Percentiles rank a stretch among this genome's conserved stretches.
These are phyloP conservation scores for Perizoma affinitatum DNA, from an alignment of 2,888 invertebrate genomes.

Conservation along the genomic window DNA sequence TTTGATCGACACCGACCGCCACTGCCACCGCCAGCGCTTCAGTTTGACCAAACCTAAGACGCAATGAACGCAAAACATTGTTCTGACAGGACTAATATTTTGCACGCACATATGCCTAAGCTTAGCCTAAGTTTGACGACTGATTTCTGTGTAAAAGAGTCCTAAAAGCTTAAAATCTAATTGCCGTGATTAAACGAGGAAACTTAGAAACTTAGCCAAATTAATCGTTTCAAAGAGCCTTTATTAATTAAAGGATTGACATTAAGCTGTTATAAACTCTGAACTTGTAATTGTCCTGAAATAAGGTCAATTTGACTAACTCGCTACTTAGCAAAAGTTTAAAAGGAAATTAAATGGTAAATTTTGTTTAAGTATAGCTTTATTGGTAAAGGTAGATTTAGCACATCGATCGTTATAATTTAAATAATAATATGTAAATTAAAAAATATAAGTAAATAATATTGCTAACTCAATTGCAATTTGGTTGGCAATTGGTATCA, in stretches of 20 bases:
- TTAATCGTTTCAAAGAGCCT: constrained; percentile 38
- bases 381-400: constrained; percentile 15
- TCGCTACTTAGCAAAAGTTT: constrained; percentile 13
- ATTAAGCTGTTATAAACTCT: constrained; percentile 30
- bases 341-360: constrained; percentile 1
- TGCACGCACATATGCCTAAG: too few species aligned
- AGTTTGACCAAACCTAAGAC: too few species aligned
- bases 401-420: constrained; percentile 3
- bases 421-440: neutral
- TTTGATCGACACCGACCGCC: too few species aligned
- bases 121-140: too few species aligned
- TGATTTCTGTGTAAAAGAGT: constrained; percentile 5
- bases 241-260: constrained; percentile 32
- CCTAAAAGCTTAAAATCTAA: constrained; percentile 23
- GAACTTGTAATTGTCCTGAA: constrained; percentile 30
- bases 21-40: too few species aligned
- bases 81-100: too few species aligned
- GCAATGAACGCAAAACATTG: too few species aligned
- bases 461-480: too few species aligned
- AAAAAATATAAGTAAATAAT: too few species aligned
- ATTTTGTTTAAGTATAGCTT: constrained; percentile 4
- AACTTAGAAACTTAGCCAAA: constrained; percentile 46
- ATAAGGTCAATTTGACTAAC: constrained; percentile 30
- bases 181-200: constrained; percentile 38
- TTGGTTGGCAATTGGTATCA: too few species aligned